These are phyloP conservation scores for Oryzias woworae DNA, from an alignment of 2,113 vertebrate species.

Conservation along the genomic window DNA sequence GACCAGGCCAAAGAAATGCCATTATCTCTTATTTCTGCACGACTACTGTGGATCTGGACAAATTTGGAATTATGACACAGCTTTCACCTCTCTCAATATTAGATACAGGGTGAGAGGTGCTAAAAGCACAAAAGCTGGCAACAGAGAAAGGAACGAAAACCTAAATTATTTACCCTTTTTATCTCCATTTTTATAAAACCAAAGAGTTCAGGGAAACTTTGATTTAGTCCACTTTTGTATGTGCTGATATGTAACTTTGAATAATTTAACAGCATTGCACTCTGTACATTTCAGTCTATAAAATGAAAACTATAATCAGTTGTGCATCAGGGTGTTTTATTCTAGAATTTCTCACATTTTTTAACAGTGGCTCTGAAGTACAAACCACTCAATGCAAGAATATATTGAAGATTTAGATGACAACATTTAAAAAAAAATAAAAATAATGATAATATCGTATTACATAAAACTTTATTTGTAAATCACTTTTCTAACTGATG, in stretches of 20 bases:
- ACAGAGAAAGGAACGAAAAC: neutral
- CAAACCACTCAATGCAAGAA: no score
- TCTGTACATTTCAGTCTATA: neutral
- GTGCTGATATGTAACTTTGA: neutral
- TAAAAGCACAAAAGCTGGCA: neutral
- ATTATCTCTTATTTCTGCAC: neutral
- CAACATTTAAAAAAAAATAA: no score
- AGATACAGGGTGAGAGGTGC: slow-evolving; percentile 3
- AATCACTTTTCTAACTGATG: no score
- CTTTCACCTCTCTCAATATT: neutral
- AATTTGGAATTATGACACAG: neutral
- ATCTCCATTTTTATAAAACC: neutral
- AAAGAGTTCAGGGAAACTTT: neutral
- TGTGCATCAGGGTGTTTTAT: slow-evolving; percentile 2
- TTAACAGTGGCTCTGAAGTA: neutral
- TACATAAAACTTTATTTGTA: no score
- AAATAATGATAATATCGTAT: no score
- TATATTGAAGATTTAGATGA: no score
- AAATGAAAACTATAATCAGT: neutral
- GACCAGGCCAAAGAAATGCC: neutral
- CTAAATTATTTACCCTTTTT: neutral
- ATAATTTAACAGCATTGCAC: slow-evolving; percentile 11
- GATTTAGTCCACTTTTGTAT: neutral
- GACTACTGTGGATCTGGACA: neutral
- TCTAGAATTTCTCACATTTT: neutral